Base-by-base conservation (phyloP, 2,113 vertebrate species). In the Pelusios castaneus region DNA sequence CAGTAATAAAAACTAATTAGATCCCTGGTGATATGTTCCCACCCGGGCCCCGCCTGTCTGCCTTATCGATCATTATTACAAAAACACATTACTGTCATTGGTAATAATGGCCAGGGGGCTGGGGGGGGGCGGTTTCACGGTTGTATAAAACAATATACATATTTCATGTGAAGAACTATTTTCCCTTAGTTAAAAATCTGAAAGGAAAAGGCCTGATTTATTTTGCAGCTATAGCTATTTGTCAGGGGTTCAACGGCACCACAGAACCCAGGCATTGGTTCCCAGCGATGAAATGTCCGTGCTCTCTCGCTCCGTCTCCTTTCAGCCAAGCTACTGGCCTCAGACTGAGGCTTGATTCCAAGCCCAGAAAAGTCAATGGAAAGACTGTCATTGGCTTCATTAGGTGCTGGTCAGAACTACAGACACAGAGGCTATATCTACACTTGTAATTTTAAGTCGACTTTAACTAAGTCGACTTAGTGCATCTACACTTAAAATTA, bases 1-100 rank as follows among this genome's bases (percentile, higher is more conserved):
- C 87, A 82, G 88, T 88, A 73, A 93, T 92, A 84, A 93, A 96
- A 93, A 45, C 92, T 95, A 93, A 93, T 93, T 54, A 90, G 88
- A 51, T 96, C 95, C 95, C 93, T n/a, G 82, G 82, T 10, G 95
- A 86, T 81, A 38, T 3, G 54, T 17, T 45, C 77, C 83, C 84
- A 56, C 87, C 2, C 11, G 8, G 41, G 25, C 8, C 2, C 45
- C 4, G 67, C 92, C 88, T 51, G 54, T 87, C 87, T 51, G 2
- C 83, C 89, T 25, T 22, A 76, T 80, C 54, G 14, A 24, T 78
- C 9, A 88, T 13, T 43, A 3, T 84, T 73, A 6, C 10, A 38
- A 38, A 49, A 76, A 12, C 87, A 31, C 60, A 8, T 4, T 25
- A 8, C 73, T 5, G n/a, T 22, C 85, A 0, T 6, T 1, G 86